These are phyloP conservation scores for Eupithecia exiguata DNA, from an alignment of 2,888 invertebrate species.

Conservation along the genomic window DNA sequence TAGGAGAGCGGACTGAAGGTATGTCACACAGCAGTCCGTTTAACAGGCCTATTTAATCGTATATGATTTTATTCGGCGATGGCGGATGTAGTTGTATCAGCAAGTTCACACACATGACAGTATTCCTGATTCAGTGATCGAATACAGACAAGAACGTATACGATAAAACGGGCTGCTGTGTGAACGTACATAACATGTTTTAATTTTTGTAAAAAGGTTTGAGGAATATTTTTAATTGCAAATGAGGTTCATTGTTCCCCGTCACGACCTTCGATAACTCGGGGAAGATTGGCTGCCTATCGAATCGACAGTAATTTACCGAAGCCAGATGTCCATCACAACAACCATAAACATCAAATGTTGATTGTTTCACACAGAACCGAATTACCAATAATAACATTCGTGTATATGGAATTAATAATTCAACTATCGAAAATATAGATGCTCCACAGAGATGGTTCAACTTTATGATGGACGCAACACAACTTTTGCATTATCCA, in stretches of 20 bases:
- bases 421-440: background rate
- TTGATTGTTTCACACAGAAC: background rate
- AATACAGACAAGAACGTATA: too few species aligned
- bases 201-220: background rate
- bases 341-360: slow-evolving; percentile 18
- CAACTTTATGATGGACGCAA: slow-evolving; percentile 8
- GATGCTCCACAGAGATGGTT: background rate
- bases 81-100: too few species aligned
- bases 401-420: background rate
- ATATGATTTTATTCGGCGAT: too few species aligned
- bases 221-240: background rate
- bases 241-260: slow-evolving; percentile 13
- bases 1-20: background rate
- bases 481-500: slow-evolving; percentile 26
- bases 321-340: slow-evolving; percentile 18
- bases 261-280: slow-evolving; percentile 65
- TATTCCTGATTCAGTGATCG: too few species aligned
- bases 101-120: too few species aligned
- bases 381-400: background rate
- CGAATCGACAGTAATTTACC: slow-evolving; percentile 24
- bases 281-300: slow-evolving; percentile 49
- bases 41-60: too few species aligned
- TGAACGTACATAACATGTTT: too few species aligned
- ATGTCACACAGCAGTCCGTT: too few species aligned
- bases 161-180: too few species aligned